Evolutionary conservation across 2,797 vertebrate genomes (phyloP), one percentile per base, ranked within the genome.

Genomic region (Enteromius trimaculatus): DNA sequence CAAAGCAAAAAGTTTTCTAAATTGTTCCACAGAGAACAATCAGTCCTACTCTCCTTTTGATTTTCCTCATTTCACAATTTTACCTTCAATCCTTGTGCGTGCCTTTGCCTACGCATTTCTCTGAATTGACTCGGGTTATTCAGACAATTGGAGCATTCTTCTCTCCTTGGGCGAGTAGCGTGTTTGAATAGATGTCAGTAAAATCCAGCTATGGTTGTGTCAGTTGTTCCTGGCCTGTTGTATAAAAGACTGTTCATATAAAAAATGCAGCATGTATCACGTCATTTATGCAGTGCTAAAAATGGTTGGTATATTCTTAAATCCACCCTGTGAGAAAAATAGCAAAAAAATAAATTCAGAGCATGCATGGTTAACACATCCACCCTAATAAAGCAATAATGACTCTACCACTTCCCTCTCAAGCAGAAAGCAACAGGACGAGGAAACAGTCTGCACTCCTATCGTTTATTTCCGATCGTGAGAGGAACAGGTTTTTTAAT

Each of bases 331-430:
- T 71, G 34, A 65, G 85, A 80, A 74, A 87, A 87, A 90, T 83
- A 55, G 84, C 77, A 88, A 86, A 76, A 29, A 84, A 87, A 83
- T 83, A 79, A 90, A 88, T 68, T 72, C 79, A 65, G 72, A 77
- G 85, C 89, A 78, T 39, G 68, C 82, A 60, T 1, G 44, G 37
- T 79, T 29, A 53, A 85, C 60, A 66, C 72, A 55, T 83, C 88
- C 84, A 71, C 79, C 84, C 60, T 81, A 85, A 86, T 82, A 85
- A 84, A 89, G 84, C 88, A 89, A 77, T 78, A 88, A 89, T 88
- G 55, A 6, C 87, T 83, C 84, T 76, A 55, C 91, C 89, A 89
- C 70, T 88, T 91, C 83, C 82, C 80, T 88, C 86, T 87, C 58
- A 81, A 86, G 21, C 47, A 9, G 49, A 76, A 68, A 76, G 9